Evolutionary conservation across 2,888 invertebrate genomes (phyloP).

Genomic region (Philonicus albiceps): DNA sequence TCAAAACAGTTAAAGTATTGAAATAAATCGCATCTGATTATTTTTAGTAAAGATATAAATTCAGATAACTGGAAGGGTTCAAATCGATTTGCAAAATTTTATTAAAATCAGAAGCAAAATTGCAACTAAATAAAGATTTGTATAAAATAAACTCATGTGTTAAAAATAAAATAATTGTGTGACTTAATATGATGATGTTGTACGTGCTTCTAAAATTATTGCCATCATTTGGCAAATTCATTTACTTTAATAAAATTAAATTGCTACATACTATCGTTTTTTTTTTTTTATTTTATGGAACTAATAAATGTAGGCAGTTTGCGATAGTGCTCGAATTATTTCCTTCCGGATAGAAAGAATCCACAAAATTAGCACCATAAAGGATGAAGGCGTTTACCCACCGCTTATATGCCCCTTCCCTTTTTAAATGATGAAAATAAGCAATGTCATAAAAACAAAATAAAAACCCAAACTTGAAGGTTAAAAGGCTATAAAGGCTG

Average conservation of each 20-base stretch:
- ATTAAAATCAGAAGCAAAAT: too few species aligned
- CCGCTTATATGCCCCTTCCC: neutral
- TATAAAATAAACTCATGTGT: too few species aligned
- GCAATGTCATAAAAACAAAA: slow-evolving; percentile 28
- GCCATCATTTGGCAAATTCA: neutral
- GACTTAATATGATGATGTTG: neutral
- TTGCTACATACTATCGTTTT: neutral
- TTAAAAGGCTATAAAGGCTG: slow-evolving; percentile 23
- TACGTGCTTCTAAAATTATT: neutral
- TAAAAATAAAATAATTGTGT: neutral
- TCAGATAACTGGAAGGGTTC: too few species aligned
- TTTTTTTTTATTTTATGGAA: neutral
- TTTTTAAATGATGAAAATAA: slow-evolving; percentile 31
- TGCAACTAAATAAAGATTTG: too few species aligned
- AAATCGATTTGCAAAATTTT: too few species aligned
- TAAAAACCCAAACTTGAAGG: slow-evolving; percentile 17
- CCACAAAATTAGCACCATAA: neutral
- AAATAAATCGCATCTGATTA: too few species aligned
- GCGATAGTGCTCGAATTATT: neutral
- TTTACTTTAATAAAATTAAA: neutral
- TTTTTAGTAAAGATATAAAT: too few species aligned
- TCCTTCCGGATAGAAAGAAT: neutral
- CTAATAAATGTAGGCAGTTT: neutral
- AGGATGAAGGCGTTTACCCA: neutral
- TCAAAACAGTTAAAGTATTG: too few species aligned